A percentile compares a stretch with the other conserved stretches of the same genome.
phyloP scores from a whole-genome alignment of 1,140 invertebrate species.

The Drosophila nasuta region DNA sequence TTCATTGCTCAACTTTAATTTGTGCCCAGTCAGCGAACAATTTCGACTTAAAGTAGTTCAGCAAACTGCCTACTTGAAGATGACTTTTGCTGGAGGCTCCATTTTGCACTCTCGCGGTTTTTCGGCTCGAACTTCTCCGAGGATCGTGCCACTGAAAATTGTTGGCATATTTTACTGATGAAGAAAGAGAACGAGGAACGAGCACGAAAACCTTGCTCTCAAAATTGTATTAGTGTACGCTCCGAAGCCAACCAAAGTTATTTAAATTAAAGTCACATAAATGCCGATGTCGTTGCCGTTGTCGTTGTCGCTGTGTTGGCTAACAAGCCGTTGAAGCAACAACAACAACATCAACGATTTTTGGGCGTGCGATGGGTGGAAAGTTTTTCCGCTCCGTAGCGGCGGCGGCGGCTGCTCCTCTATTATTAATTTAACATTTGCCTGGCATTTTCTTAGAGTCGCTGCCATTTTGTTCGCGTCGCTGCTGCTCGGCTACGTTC shows the following conservation, averaged over 20 bases:
- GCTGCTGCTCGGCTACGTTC: slow-evolving; percentile 57
- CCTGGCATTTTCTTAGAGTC: slow-evolving; percentile 56
- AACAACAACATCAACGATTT: slow-evolving; percentile 37
- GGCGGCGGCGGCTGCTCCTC: slow-evolving; percentile 31
- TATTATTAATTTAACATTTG: slow-evolving; percentile 70
- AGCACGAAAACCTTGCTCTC: slow-evolving; percentile 25
- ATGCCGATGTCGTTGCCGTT: slow-evolving; percentile 39
- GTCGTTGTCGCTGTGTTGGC: slow-evolving; percentile 15
- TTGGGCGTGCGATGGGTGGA: slow-evolving; percentile 29
- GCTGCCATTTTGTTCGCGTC: slow-evolving; percentile 46
- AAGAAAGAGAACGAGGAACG: slow-evolving; percentile 13
- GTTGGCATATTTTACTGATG: slow-evolving; percentile 38
- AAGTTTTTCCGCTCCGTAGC: slow-evolving; percentile 41
- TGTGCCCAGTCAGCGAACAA: slow-evolving; percentile 37
- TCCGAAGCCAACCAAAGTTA: slow-evolving; percentile 54
- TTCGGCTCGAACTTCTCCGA: slow-evolving; percentile 29
- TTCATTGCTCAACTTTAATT: slow-evolving; percentile 56
- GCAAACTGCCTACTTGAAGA: not conserved
- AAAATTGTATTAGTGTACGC: slow-evolving; percentile 51
- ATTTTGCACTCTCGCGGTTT: slow-evolving; percentile 37
- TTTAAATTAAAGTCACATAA: slow-evolving; percentile 65
- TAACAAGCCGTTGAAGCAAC: slow-evolving; percentile 9
- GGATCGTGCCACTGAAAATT: slow-evolving; percentile 33
- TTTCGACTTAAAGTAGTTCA: slow-evolving; percentile 34
- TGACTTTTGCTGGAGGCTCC: not conserved